These are phyloP conservation scores for Planococcus citri DNA, from an alignment of 1,140 invertebrate species.

Conservation along the genomic window DNA sequence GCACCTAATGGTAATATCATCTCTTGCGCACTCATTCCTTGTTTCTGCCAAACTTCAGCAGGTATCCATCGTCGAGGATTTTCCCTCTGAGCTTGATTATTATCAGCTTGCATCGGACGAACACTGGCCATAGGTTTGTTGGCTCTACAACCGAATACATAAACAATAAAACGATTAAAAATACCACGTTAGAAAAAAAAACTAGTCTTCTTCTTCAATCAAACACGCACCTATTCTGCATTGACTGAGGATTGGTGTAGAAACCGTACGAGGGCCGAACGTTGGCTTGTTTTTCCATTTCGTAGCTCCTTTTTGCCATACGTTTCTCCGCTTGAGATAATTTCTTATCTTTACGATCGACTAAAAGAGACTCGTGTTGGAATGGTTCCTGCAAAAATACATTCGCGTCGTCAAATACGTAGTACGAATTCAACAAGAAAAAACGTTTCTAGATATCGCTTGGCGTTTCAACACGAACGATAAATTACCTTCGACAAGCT, in stretches of 20 bases:
- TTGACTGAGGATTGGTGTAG: conserved; percentile 22
- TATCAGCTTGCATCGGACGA: conserved; percentile 39
- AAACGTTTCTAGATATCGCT: not conserved
- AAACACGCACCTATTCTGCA: conserved; percentile 21
- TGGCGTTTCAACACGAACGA: not conserved
- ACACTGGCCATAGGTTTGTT: conserved; percentile 41
- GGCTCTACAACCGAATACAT: conserved; percentile 32
- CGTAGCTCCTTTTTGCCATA: conserved; percentile 83
- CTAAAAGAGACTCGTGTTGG: conserved; percentile 88
- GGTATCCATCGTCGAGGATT: conserved; percentile 56
- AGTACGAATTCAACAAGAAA: not conserved
- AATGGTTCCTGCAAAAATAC: conserved; percentile 58
- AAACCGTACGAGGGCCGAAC: conserved; percentile 27
- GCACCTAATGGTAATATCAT: conserved; percentile 75
- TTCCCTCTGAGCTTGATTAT: conserved; percentile 28
- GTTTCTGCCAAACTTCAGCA: conserved; percentile 73
- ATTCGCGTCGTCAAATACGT: not conserved
- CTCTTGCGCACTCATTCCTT: conserved; percentile 88
- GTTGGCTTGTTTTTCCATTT: conserved; percentile 79
- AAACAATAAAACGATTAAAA: not conserved
- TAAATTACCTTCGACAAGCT: conserved; percentile 50
- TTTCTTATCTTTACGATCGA: conserved; percentile 91
- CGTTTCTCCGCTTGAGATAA: conserved; percentile 89
- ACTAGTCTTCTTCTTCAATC: not conserved
- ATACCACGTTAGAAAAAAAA: not conserved